Evolutionary conservation across 2,888 invertebrate genomes (phyloP), one percentile per base, ranked within the genome.

Genomic region (Leptinotarsa haldemani): DNA sequence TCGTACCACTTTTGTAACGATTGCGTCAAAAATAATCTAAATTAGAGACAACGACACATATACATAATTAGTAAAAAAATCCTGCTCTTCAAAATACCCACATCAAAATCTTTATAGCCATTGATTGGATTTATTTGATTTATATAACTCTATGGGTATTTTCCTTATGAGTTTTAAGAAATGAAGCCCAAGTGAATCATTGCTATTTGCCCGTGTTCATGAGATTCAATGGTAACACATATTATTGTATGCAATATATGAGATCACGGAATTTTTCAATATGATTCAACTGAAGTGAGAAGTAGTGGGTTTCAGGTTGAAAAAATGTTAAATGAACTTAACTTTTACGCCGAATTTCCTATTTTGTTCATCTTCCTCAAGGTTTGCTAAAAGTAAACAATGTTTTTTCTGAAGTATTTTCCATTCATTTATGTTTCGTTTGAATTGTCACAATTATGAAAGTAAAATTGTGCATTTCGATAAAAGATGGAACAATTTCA

Each of bases 41-140:
- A 84, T 84, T 83, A 81, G 86, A 88, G 87, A 88, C 88, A 88
- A 88, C 88, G 88, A 88, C 88, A 88, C 88, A 83, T 86, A 84
- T 86, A 85, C 77, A 72, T 77, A 80, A 63, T 73, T 75, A 75
- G 73, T 46, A 47, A 77, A 78, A 77, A 65, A 74, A 75, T 70
- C 70, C 71, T 69, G 46, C 70, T 74, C 58, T 69, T 67, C 56
- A 63, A 65, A 66, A 72, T 72, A 69, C 72, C 70, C 73, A 66
- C 61, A 30, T 30, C 50, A 63, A 71, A 70, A 76, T 70, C 68
- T 50, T 72, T 72, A 75, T 75, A 69, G 70, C 74, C 66, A 65
- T 63, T 73, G 56, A 69, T 71, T 61, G 66, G 71, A 72, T 50
- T 64, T 46, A 64, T 64, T 64, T 40, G 16, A 20, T 25, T 61